Evolutionary conservation across 2,888 invertebrate species (phyloP), one percentile per base, ranked within the genome.

Genomic region (Drosophila ustulata): DNA sequence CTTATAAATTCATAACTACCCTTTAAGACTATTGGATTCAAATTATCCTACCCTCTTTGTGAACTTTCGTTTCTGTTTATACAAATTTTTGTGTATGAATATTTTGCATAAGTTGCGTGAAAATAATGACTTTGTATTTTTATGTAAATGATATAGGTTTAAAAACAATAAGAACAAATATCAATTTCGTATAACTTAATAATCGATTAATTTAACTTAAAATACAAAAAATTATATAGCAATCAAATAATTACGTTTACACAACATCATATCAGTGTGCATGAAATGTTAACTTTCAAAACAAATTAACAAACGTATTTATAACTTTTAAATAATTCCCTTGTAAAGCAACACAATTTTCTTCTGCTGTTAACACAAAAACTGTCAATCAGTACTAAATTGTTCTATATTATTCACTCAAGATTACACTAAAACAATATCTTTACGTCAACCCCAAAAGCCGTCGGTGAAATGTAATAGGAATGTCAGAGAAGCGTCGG

Each of bases 401-500:
- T 18, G 1, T 18, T 18, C 18, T 18, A 18, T 18, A 18, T 18
- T 18, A 18, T 1, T 26, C 6, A 30, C 30, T 28, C 30, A 7
- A 28, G 0, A 26, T 8, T 1, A 25, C 11, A 2, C 5, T 23
- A 4, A 11, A 32, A 3, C 4, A 9, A 2, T 7, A 5, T 37
- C 18, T 1, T 8, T 6, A 13, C 7, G 4, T 4, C 34, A 30
- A 8, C 26, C n/a, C 9, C 11, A 55, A 41, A 53, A 32, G 34
- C 46, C 63, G 55, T 49, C 63, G 63, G 56, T 4, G 49, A 55
- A 49, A 6, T 3, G 0, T 11, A 52, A 41, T 50, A 18, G 30
- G 1, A 18, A 26, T 43, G 3, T 28, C 7, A 37, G 46, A 37
- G 53, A 47, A 4, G 47, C 78, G 74, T 51, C 79, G 79, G 73